These are phyloP conservation scores for Hydrolagus affinis DNA, from an alignment of 2,113 vertebrate species.

Conservation along the genomic window DNA sequence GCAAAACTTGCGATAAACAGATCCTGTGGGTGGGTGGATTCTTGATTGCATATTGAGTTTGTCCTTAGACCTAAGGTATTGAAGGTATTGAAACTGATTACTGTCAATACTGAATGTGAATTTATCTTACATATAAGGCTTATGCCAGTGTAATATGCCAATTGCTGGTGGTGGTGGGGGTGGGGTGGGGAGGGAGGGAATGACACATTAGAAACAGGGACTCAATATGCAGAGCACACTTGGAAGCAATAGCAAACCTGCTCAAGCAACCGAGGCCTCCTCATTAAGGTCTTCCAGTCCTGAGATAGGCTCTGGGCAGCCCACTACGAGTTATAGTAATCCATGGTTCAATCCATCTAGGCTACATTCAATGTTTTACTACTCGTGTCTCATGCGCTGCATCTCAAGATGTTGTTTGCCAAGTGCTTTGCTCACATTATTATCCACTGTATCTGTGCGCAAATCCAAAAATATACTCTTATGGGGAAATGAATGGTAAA, in stretches of 20 bases:
- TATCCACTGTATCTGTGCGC: background rate
- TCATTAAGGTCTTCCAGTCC: background rate
- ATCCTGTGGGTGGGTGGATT: background rate
- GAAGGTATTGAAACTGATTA: background rate
- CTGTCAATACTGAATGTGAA: background rate
- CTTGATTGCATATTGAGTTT: constrained; percentile 10
- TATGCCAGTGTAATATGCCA: background rate
- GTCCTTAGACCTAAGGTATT: background rate
- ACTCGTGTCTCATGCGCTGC: background rate
- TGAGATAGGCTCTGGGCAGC: background rate
- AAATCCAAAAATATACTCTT: background rate
- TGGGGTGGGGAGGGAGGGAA: too few species aligned
- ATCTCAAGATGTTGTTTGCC: background rate
- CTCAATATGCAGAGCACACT: background rate
- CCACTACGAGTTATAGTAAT: background rate
- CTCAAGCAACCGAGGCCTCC: background rate
- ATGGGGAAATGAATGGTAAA: background rate
- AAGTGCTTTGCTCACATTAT: background rate
- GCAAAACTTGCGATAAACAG: background rate
- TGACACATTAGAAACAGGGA: background rate
- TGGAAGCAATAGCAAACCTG: background rate
- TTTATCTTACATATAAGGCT: background rate
- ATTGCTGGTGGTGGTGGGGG: background rate
- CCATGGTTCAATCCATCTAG: background rate
- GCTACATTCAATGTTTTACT: background rate